Evolutionary conservation across 2,797 vertebrate species (phyloP), one percentile per base, ranked within the genome.

Genomic region (Rhynchotus rufescens): DNA sequence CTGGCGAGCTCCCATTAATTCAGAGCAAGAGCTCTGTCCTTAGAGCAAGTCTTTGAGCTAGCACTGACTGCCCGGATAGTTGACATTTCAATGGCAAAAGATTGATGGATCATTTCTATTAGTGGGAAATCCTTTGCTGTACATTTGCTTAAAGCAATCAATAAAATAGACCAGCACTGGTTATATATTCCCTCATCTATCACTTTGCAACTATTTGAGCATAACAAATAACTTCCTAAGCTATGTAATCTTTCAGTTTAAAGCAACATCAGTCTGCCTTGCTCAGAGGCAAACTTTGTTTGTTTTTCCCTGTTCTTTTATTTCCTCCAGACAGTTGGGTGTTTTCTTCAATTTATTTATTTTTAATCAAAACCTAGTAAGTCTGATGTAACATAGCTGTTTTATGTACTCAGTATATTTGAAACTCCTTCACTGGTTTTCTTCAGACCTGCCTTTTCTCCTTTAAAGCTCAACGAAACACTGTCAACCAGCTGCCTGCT

Each of bases 381-480:
- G 23, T 47, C 32, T 47, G 44, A 84, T 16, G 11, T 86, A 23
- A 40, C 15, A 89, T 32, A 81, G 93, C 66, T 21, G 40, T 30
- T 71, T 2, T 61, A 64, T 77, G 65, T 77, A 83, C 47, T 62
- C 72, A 88, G 84, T 88, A 82, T 4, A 34, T 80, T 82, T 86
- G 59, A 79, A 65, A 36, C 30, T 76, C 28, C 34, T 52, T 36
- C 28, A 30, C 9, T 38, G 16, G 17, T 64, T 84, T 84, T 92
- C 68, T 88, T 94, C 65, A 82, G 54, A 80, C 13, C n/a, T 82
- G 80, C 57, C 16, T 90, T 82, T 88, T 86, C 42, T 84, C 61
- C 57, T 54, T 77, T 84, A 88, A 84, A 84, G 14, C 16, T 92
- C 80, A 86, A 51, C 45, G 47, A 74, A 90, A 71, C 40, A 52